These are phyloP conservation scores for Drosophila mettleri DNA, from an alignment of 2,888 invertebrate genomes.

Conservation along the genomic window DNA sequence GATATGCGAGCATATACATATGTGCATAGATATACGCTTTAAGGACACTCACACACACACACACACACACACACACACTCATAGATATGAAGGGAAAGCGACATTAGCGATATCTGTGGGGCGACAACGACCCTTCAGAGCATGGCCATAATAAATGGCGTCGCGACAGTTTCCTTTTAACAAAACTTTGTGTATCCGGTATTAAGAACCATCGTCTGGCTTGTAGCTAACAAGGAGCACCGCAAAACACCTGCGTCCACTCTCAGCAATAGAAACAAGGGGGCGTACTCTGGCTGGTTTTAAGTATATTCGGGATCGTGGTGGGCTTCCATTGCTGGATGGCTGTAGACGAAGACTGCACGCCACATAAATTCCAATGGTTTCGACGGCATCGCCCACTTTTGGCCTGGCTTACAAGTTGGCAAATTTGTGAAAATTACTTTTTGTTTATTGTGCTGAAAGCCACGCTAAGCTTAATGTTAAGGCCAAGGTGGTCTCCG, in stretches of 20 bases:
- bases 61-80: slow-evolving; percentile 42
- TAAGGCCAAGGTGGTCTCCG: slow-evolving; percentile 68
- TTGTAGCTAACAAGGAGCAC: slow-evolving; percentile 52
- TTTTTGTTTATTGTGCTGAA: slow-evolving; percentile 83
- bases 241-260: slow-evolving; percentile 81
- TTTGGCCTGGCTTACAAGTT: slow-evolving; percentile 79
- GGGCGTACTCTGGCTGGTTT: background rate
- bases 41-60: slow-evolving; percentile 32
- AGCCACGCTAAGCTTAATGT: slow-evolving; percentile 71
- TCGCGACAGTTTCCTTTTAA: slow-evolving; percentile 83
- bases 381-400: slow-evolving; percentile 59
- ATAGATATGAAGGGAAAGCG: slow-evolving; percentile 19
- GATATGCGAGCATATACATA: slow-evolving; percentile 8
- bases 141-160: slow-evolving; percentile 82
- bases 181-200: slow-evolving; percentile 75
- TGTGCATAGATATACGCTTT: slow-evolving; percentile 37
- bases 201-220: slow-evolving; percentile 75
- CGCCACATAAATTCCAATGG: slow-evolving; percentile 83
- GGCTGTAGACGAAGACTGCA: slow-evolving; percentile 47
- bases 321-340: slow-evolving; percentile 8
- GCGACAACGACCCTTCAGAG: slow-evolving; percentile 80
- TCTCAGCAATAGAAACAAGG: slow-evolving; percentile 51
- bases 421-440: slow-evolving; percentile 85
- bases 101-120: slow-evolving; percentile 72
- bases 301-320: background rate